These are phyloP conservation scores for Toxonevra muliebris DNA, from an alignment of 2,888 invertebrate species.

Conservation along the genomic window DNA sequence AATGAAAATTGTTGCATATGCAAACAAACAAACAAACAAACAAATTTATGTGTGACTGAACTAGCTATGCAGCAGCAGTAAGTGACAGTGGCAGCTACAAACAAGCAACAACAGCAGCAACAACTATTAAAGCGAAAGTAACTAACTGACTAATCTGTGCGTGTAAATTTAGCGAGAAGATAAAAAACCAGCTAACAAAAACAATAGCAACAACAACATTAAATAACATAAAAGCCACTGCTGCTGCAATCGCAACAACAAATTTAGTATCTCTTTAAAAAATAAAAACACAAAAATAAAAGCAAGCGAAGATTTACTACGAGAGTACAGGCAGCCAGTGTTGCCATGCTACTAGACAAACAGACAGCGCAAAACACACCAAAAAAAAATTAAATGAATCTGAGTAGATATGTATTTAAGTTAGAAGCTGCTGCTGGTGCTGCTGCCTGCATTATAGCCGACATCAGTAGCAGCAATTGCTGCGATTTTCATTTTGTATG, in stretches of 20 bases:
- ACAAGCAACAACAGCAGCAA: conserved; percentile 6
- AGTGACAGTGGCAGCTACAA: background rate
- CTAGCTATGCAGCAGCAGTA: conserved; percentile 1
- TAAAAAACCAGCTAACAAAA: conserved; percentile 24
- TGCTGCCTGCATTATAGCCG: too few species aligned
- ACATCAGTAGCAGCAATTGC: too few species aligned
- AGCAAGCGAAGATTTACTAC: conserved; percentile 26
- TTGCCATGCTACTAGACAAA: conserved; percentile 17
- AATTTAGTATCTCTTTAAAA: background rate
- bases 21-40: background rate
- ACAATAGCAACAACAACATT: conserved; percentile 29
- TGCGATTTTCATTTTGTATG: too few species aligned
- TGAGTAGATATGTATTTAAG: background rate
- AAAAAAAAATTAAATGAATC: too few species aligned
- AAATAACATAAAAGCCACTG: conserved; percentile 8
- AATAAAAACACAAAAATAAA: conserved; percentile 18
- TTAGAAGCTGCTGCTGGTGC: too few species aligned
- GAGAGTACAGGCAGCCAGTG: conserved; percentile 24
- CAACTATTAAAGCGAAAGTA: background rate
- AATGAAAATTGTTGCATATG: background rate
- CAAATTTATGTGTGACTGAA: background rate
- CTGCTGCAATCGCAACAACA: background rate
- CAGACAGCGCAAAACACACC: background rate
- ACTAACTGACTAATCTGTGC: conserved; percentile 18
- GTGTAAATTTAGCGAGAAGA: conserved; percentile 32